These are phyloP conservation scores for Acrocephalus arundinaceus DNA, from an alignment of 2,113 vertebrate species.

Conservation along the genomic window DNA sequence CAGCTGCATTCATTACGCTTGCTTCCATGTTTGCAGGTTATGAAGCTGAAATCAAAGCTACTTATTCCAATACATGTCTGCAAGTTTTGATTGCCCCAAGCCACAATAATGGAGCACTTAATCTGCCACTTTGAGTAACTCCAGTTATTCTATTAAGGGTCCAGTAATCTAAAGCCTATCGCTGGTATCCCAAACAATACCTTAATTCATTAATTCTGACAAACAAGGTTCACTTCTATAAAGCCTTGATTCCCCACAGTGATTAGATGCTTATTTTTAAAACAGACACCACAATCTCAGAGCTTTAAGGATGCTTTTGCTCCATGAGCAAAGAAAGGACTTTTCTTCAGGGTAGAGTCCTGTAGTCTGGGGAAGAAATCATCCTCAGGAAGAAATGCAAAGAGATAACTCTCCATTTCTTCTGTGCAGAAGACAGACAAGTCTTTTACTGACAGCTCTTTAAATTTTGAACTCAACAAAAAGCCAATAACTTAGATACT, in stretches of 20 bases:
- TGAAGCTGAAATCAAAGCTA: background rate
- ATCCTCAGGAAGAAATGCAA: background rate
- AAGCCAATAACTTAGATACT: background rate
- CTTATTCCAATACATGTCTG: background rate
- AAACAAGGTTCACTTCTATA: background rate
- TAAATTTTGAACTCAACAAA: background rate
- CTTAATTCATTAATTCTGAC: background rate
- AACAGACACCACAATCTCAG: background rate
- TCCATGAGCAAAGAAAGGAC: background rate
- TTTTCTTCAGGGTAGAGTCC: background rate
- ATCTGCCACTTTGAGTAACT: background rate
- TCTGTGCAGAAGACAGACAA: background rate
- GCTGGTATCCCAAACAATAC: background rate
- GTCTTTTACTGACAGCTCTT: background rate
- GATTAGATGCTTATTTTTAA: background rate
- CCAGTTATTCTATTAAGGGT: background rate
- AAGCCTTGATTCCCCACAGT: background rate
- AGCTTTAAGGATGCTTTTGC: background rate
- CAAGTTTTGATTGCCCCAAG: background rate
- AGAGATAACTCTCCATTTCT: background rate
- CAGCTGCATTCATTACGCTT: accelerated
- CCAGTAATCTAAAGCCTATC: background rate
- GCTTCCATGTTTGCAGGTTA: background rate
- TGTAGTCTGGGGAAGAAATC: background rate
- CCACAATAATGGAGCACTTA: background rate